Evolutionary conservation across 2,888 invertebrate species (phyloP).

Genomic region (Stomorhina lunata): DNA sequence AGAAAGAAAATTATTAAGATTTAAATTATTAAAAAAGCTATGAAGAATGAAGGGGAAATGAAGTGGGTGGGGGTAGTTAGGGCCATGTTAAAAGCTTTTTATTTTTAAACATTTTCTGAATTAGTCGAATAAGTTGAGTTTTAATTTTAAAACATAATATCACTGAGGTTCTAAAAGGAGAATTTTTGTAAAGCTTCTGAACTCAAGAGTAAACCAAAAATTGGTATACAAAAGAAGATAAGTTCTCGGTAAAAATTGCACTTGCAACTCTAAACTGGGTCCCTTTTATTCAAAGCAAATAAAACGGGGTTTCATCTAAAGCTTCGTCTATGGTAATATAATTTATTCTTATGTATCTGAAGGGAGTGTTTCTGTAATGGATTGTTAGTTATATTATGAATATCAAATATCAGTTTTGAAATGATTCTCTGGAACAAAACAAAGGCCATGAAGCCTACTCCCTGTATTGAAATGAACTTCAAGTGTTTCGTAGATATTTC

Average conservation of each 20-base stretch:
- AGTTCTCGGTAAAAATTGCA: neutral
- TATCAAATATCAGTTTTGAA: too few relatives aligned
- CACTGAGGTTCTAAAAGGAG: neutral
- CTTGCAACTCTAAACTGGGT: neutral
- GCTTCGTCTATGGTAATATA: too few relatives aligned
- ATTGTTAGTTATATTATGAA: too few relatives aligned
- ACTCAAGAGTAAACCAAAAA: too few relatives aligned
- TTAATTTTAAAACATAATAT: neutral
- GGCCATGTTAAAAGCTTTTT: neutral
- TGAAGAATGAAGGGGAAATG: neutral
- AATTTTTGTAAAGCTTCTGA: neutral
- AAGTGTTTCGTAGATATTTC: too few relatives aligned
- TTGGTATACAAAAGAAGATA: neutral
- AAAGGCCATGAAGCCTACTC: too few relatives aligned
- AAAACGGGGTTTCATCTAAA: too few relatives aligned
- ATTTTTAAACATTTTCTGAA: neutral
- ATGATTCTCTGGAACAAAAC: too few relatives aligned
- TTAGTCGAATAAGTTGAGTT: neutral
- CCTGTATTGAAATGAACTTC: too few relatives aligned
- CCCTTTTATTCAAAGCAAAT: too few relatives aligned
- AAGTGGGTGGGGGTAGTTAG: neutral
- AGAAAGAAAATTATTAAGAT: neutral
- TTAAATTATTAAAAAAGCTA: neutral
- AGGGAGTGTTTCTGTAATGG: too few relatives aligned
- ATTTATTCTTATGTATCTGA: too few relatives aligned